Percentiles rank a stretch among this genome's conserved stretches.
Evolutionary conservation across 2,888 invertebrate genomes (phyloP).

Genomic region (Cryptus armator): DNA sequence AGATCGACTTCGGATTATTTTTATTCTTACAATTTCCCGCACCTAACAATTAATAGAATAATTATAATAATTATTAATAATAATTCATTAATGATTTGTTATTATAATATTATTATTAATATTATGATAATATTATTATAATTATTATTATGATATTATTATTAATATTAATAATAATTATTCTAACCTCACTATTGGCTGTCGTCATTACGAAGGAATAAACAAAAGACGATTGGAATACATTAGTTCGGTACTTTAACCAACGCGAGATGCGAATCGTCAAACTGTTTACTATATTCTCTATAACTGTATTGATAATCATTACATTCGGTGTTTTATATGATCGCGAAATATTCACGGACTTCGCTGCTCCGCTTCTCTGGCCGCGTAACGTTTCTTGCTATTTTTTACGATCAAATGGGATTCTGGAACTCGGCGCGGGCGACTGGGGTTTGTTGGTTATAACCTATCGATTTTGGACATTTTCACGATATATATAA

Average conservation of each 20-base stretch:
- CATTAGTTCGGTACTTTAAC: constrained; percentile 6
- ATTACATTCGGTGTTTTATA: constrained; percentile 3
- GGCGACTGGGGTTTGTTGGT: constrained; percentile 46
- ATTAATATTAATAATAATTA: background rate
- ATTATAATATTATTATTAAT: no score
- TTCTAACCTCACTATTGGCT: background rate
- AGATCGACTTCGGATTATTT: background rate
- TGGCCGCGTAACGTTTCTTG: constrained; percentile 34
- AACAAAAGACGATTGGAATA: background rate
- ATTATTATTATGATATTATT: no score
- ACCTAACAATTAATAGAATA: no score
- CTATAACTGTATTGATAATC: constrained; percentile 4
- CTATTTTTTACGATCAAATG: constrained; percentile 33
- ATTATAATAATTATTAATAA: no score
- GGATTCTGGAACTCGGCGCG: constrained; percentile 31
- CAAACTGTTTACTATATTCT: constrained; percentile 27
- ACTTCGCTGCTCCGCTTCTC: constrained; percentile 21
- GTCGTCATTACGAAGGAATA: background rate
- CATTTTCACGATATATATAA: background rate
- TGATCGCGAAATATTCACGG: constrained; percentile 25
- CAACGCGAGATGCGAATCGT: constrained; percentile 34
- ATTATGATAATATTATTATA: no score
- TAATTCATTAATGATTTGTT: no score
- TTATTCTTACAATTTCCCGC: background rate
- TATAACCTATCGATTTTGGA: background rate